Percentiles rank a stretch among this genome's conserved stretches.
Conservation (phyloP, 2,888 invertebrate genomes). For the Chelonus formosanus region DNA sequence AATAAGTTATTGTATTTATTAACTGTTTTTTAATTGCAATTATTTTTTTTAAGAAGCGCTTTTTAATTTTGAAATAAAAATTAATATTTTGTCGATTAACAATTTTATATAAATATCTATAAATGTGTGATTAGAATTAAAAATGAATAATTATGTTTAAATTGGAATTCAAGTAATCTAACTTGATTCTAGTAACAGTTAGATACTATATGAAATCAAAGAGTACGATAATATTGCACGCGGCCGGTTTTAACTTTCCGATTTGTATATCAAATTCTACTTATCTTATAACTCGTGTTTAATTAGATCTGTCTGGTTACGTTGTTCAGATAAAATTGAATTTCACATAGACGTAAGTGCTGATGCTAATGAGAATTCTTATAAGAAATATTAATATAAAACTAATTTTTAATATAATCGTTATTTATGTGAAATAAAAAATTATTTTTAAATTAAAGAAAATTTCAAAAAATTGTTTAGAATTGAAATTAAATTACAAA, state of each 20-base stretch:
- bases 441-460: background rate
- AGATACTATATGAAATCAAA: background rate
- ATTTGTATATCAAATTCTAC: slow-evolving; percentile 6
- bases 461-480: too few relatives aligned
- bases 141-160: too few relatives aligned
- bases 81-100: too few relatives aligned
- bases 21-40: too few relatives aligned
- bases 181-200: too few relatives aligned
- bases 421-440: background rate
- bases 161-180: too few relatives aligned
- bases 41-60: too few relatives aligned
- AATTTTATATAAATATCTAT: too few relatives aligned
- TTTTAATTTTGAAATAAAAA: too few relatives aligned
- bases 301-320: background rate
- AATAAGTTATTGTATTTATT: too few relatives aligned
- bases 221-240: slow-evolving; percentile 3
- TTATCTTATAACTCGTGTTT: slow-evolving; percentile 1
- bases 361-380: background rate
- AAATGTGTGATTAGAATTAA: too few relatives aligned
- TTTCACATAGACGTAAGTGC: background rate
- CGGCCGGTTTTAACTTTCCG: background rate
- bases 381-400: too few relatives aligned
- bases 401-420: background rate
- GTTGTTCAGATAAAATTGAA: background rate
- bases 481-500: background rate